phyloP scores from a whole-genome alignment of 2,888 invertebrate species.

The Ommatoiulus sabulosus region DNA sequence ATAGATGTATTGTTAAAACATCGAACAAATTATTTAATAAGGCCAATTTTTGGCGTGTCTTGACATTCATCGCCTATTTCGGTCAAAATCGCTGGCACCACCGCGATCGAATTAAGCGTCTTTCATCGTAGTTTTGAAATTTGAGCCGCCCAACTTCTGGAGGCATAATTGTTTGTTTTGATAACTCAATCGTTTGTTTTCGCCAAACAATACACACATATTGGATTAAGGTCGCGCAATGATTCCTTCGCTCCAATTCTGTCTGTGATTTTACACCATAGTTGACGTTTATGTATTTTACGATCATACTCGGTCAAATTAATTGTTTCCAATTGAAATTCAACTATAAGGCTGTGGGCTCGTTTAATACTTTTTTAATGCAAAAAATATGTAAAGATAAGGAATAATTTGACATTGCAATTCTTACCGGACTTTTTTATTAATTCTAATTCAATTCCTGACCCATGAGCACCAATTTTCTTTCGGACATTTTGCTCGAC shows the following conservation, averaged over 20 bases:
- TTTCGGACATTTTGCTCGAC: not conserved
- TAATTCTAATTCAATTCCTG: conserved; percentile 8
- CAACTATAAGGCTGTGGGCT: not conserved
- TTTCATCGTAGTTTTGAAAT: too few relatives aligned
- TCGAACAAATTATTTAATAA: too few relatives aligned
- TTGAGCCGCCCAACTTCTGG: too few relatives aligned
- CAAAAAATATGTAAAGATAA: conserved; percentile 31
- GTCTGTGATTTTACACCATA: not conserved
- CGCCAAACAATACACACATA: not conserved
- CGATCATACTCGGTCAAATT: not conserved
- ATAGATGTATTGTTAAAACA: too few relatives aligned
- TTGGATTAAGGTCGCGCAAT: not conserved
- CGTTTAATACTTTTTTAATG: not conserved
- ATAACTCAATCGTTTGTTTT: not conserved
- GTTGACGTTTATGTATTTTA: not conserved
- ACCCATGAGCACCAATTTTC: not conserved
- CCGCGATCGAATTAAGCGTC: too few relatives aligned
- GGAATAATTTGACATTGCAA: not conserved
- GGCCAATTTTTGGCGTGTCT: too few relatives aligned
- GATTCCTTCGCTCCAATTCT: not conserved
- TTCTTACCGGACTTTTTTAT: not conserved
- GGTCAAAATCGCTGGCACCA: too few relatives aligned
- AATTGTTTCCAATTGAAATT: not conserved
- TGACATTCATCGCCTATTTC: too few relatives aligned
- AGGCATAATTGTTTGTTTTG: not conserved